A percentile compares a stretch with the other conserved stretches of the same genome.
phyloP scores from a whole-genome alignment of 2,888 invertebrate species.

The Arge pagana region DNA sequence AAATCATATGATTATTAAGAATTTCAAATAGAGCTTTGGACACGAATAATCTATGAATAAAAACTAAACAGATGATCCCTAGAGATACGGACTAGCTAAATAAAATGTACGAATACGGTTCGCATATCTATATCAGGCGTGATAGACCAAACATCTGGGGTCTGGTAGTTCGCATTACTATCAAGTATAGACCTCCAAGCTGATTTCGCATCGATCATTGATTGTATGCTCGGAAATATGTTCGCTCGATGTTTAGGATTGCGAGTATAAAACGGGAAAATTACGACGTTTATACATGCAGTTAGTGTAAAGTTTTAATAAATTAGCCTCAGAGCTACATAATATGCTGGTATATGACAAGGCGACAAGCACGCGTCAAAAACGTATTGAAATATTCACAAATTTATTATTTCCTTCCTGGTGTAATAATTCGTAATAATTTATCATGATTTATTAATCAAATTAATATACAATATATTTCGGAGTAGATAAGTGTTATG shows the following conservation, averaged over 20 bases:
- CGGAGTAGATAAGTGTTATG: slow-evolving; percentile 50
- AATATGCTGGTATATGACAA: slow-evolving; percentile 19
- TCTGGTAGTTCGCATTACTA: too few species aligned
- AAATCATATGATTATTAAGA: too few species aligned
- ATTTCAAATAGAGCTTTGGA: too few species aligned
- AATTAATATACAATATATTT: slow-evolving; percentile 57
- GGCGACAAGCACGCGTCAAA: slow-evolving; percentile 21
- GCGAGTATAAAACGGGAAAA: neutral
- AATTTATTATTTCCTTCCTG: slow-evolving; percentile 35
- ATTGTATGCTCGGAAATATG: too few species aligned
- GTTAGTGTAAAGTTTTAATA: slow-evolving; percentile 22
- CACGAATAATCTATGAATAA: too few species aligned
- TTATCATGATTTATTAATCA: slow-evolving; percentile 54
- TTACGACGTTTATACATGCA: slow-evolving; percentile 9
- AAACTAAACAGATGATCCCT: too few species aligned
- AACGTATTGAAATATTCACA: slow-evolving; percentile 25
- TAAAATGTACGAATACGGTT: too few species aligned
- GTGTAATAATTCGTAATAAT: slow-evolving; percentile 54
- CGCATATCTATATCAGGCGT: too few species aligned
- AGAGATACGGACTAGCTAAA: too few species aligned
- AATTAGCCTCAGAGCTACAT: slow-evolving; percentile 17
- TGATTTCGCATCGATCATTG: too few species aligned
- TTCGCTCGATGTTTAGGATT: neutral
- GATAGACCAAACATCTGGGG: too few species aligned
- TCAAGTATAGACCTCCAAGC: too few species aligned